phyloP scores from a whole-genome alignment of 2,888 invertebrate species.

The Ctenicera cuprea region DNA sequence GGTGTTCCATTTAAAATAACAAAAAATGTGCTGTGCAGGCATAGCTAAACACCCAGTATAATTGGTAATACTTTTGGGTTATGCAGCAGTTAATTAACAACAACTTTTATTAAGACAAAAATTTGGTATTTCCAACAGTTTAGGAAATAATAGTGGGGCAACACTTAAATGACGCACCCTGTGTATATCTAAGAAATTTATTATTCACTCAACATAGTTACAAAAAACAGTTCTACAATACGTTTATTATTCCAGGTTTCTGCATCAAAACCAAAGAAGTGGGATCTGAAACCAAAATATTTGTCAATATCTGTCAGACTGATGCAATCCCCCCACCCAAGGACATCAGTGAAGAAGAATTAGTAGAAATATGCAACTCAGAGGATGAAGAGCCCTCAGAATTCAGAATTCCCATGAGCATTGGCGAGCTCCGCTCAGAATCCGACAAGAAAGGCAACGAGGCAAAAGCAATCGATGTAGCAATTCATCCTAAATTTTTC shows the following conservation, averaged over 20 bases:
- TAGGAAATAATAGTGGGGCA: too few species aligned
- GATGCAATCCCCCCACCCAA: constrained; percentile 85
- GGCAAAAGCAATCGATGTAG: constrained; percentile 88
- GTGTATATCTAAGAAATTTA: too few species aligned
- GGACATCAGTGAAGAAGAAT: constrained; percentile 82
- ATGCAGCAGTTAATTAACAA: too few species aligned
- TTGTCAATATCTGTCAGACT: constrained; percentile 90
- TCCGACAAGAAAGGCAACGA: constrained; percentile 83
- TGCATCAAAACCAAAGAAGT: constrained; percentile 85
- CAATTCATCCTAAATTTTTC: constrained; percentile 86
- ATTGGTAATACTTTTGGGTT: too few species aligned
- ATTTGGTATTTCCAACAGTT: too few species aligned
- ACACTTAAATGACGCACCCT: too few species aligned
- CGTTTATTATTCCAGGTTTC: constrained; percentile 76
- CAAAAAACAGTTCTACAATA: too few species aligned
- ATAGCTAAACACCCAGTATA: too few species aligned
- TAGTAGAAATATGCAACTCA: constrained; percentile 77
- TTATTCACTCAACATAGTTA: too few species aligned
- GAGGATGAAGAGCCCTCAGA: constrained; percentile 76
- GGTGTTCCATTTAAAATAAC: too few species aligned
- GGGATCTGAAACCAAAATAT: constrained; percentile 81
- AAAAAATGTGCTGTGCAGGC: too few species aligned
- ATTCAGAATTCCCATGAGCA: constrained; percentile 92
- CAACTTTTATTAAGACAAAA: too few species aligned
- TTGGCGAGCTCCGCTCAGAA: constrained; percentile 87